Evolutionary conservation across 2,888 invertebrate genomes (phyloP).

Genomic region (Athetis lepigone): DNA sequence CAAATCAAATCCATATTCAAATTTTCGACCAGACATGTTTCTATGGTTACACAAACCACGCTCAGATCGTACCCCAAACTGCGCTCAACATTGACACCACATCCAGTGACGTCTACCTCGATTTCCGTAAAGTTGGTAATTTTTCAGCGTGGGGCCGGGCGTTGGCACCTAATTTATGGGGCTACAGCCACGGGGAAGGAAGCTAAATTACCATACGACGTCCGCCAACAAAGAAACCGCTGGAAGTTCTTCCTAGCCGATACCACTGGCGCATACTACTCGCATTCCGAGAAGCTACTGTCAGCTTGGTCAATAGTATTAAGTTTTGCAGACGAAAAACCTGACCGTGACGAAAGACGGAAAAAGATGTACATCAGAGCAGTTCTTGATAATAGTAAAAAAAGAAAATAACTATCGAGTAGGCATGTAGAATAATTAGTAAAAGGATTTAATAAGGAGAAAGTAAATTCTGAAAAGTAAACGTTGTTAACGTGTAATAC

Average conservation of each 20-base stretch:
- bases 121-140: conserved; percentile 83
- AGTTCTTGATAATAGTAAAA: no score
- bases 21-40: background rate
- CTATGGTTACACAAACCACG: background rate
- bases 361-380: background rate
- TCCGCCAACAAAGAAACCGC: conserved; percentile 83
- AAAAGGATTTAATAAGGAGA: no score
- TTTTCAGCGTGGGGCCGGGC: conserved; percentile 84
- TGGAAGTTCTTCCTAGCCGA: conserved; percentile 78
- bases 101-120: conserved; percentile 70
- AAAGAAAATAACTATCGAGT: no score
- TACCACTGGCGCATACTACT: conserved; percentile 74
- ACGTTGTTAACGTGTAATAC: no score
- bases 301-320: background rate
- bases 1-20: background rate
- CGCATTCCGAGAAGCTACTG: conserved; percentile 31
- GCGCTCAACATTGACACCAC: conserved; percentile 21
- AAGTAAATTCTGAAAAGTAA: no score
- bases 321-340: background rate
- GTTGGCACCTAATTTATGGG: conserved; percentile 87
- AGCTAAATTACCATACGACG: conserved; percentile 88
- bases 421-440: no score
- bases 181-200: conserved; percentile 83
- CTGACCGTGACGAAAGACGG: background rate
- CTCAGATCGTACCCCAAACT: conserved; percentile 6